phyloP scores from a whole-genome alignment of 2,797 vertebrate species.

The Myripristis jacobus region DNA sequence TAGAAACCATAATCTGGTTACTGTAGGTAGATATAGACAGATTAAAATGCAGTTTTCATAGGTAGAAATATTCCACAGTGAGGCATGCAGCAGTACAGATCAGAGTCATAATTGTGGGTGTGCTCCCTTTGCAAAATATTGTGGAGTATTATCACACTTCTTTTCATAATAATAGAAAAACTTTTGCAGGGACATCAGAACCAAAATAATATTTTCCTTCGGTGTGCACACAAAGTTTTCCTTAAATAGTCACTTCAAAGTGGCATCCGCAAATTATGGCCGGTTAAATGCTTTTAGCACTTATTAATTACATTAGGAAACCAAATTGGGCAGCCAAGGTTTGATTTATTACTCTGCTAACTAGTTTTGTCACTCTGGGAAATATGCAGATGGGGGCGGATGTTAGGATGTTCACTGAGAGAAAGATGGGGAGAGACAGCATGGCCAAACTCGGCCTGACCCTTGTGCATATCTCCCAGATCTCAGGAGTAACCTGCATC shows the following conservation, averaged over 20 bases:
- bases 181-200: slow-evolving; percentile 21
- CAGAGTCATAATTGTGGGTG: neutral
- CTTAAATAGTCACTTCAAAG: slow-evolving; percentile 77
- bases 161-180: neutral
- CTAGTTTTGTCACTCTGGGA: slow-evolving; percentile 86
- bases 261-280: slow-evolving; percentile 80
- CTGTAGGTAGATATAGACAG: slow-evolving; percentile 13
- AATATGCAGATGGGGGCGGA: slow-evolving; percentile 79
- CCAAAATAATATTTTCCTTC: slow-evolving; percentile 57
- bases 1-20: slow-evolving; percentile 6
- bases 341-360: slow-evolving; percentile 86
- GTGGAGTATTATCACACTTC: neutral
- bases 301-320: slow-evolving; percentile 87
- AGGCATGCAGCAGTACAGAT: slow-evolving; percentile 24
- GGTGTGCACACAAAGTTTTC: slow-evolving; percentile 59
- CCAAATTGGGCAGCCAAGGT: slow-evolving; percentile 84
- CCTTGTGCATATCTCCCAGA: slow-evolving; percentile 41
- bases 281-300: slow-evolving; percentile 85
- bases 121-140: slow-evolving; percentile 18
- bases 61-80: too few relatives aligned
- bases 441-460: slow-evolving; percentile 66
- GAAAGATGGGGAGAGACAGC: slow-evolving; percentile 77
- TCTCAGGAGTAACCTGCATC: slow-evolving; percentile 50
- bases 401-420: slow-evolving; percentile 66
- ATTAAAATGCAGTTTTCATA: slow-evolving; percentile 3